These are phyloP conservation scores for Pheosia tremula DNA, from an alignment of 2,888 invertebrate genomes.

Conservation along the genomic window DNA sequence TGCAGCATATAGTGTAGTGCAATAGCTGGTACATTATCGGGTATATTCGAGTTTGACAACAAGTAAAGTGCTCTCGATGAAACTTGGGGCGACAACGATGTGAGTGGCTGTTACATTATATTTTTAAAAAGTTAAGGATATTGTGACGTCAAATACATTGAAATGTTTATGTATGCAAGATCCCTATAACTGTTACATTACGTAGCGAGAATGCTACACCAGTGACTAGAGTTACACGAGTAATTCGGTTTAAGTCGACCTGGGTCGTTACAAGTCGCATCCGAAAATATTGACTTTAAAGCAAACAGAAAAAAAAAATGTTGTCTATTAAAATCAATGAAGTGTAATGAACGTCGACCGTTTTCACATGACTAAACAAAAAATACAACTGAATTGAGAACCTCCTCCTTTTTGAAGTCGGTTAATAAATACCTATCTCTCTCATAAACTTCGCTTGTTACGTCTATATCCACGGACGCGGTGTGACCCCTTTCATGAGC, in stretches of 20 bases:
- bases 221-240: conserved; percentile 53
- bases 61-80: conserved; percentile 27
- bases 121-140: conserved; percentile 15
- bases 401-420: too few species aligned
- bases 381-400: too few species aligned
- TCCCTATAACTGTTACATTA: conserved; percentile 53
- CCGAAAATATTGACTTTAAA: conserved; percentile 55
- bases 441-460: conserved; percentile 49
- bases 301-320: conserved; percentile 38
- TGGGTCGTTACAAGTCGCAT: conserved; percentile 50
- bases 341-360: conserved; percentile 31
- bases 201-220: conserved; percentile 49
- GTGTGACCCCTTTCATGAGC: conserved; percentile 52
- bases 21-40: too few species aligned
- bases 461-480: conserved; percentile 56
- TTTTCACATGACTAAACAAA: conserved; percentile 46
- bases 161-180: conserved; percentile 46
- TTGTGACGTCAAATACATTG: conserved; percentile 47
- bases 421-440: conserved; percentile 30
- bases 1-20: not conserved
- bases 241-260: conserved; percentile 66
- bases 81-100: conserved; percentile 34
- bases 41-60: too few species aligned
- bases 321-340: too few species aligned
- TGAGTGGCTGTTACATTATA: conserved; percentile 30